Evolutionary conservation across 1,140 invertebrate species (phyloP).

Genomic region (Drosophila auraria): DNA sequence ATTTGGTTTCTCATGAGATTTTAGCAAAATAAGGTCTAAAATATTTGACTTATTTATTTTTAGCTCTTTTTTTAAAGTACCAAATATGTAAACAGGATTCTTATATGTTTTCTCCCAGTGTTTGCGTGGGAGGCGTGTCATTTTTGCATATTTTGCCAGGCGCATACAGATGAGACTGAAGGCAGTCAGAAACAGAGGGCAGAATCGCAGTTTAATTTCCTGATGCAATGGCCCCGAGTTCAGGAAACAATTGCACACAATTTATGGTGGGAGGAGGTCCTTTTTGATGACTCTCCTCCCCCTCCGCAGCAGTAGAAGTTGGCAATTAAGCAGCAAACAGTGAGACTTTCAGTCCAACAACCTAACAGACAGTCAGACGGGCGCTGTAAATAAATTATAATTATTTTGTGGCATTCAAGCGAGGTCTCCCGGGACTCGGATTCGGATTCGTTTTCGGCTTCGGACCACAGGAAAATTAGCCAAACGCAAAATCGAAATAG

Average conservation of each 20-base stretch:
- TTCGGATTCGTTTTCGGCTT: not conserved
- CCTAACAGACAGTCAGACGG: constrained; percentile 34
- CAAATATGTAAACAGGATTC: not conserved
- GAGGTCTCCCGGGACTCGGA: constrained; percentile 37
- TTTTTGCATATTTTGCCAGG: constrained; percentile 70
- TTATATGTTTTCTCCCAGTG: constrained; percentile 13
- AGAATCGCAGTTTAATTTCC: constrained; percentile 50
- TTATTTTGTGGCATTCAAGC: constrained; percentile 45
- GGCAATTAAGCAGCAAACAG: constrained; percentile 69
- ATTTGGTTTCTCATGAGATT: not conserved
- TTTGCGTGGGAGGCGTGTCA: constrained; percentile 17
- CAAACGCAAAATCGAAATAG: constrained; percentile 47
- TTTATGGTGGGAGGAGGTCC: constrained; percentile 47
- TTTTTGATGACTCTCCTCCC: constrained; percentile 36
- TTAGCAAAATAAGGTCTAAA: too few species aligned
- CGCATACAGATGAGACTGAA: constrained; percentile 62
- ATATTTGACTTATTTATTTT: not conserved
- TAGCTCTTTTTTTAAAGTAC: too few species aligned
- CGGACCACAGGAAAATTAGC: constrained; percentile 60
- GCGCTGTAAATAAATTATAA: constrained; percentile 77
- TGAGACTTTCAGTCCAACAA: constrained; percentile 40
- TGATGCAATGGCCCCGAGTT: constrained; percentile 57
- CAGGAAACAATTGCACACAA: constrained; percentile 71
- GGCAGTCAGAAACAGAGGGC: constrained; percentile 14
- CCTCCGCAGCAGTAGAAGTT: constrained; percentile 42